These are phyloP conservation scores for Prionailurus bengalensis DNA, from an alignment of 2,113 vertebrate genomes.

Conservation along the genomic window DNA sequence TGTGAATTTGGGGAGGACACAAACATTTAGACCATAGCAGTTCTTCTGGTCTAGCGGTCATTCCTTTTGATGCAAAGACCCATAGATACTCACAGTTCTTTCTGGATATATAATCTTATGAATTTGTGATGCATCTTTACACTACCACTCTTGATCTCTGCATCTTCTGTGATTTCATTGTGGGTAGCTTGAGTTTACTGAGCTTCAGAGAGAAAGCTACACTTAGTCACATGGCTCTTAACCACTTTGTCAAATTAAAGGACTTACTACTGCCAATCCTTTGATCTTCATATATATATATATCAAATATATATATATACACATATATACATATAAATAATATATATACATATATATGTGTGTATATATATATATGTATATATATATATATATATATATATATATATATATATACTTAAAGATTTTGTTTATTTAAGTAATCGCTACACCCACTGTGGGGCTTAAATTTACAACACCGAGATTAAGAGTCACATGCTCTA, in stretches of 20 bases:
- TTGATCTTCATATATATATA: neutral
- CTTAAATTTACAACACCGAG: too few species aligned
- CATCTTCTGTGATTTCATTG: neutral
- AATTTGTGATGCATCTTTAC: neutral
- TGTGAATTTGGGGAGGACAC: neutral
- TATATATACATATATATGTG: too few species aligned
- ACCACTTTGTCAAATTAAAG: neutral
- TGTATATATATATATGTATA: too few species aligned
- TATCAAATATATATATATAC: too few species aligned
- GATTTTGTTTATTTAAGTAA: too few species aligned
- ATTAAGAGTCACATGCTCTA: too few species aligned
- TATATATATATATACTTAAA: too few species aligned
- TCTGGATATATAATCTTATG: neutral
- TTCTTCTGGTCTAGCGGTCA: neutral
- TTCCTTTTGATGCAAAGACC: neutral
- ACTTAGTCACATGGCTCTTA: neutral
- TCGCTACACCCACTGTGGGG: too few species aligned
- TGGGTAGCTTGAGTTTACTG: neutral
- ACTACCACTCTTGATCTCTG: neutral
- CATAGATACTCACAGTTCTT: neutral
- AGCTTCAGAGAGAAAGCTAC: neutral
- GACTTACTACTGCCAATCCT: neutral
- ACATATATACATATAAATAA: too few species aligned
- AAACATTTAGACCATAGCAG: neutral
- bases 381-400: too few species aligned